phyloP scores from a whole-genome alignment of 2,888 invertebrate species.

The Leucophora obtusa region DNA sequence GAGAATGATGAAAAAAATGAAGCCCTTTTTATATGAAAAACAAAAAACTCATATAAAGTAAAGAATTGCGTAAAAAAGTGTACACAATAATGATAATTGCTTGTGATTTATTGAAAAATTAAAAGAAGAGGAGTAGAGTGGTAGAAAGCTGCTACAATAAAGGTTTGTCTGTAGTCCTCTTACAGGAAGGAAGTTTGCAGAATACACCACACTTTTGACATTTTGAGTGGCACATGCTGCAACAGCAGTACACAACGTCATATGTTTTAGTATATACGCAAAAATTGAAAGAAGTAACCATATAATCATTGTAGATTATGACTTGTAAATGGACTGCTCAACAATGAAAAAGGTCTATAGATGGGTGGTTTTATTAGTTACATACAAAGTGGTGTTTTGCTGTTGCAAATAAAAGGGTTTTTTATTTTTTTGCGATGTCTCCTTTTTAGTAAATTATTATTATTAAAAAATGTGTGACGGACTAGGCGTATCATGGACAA shows the following conservation, averaged over 20 bases:
- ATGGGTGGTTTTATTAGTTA: conserved; percentile 3
- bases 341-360: conserved; percentile 25
- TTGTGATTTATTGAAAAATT: conserved; percentile 55
- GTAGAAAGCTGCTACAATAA: background rate
- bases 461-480: background rate
- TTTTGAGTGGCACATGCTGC: conserved; percentile 55
- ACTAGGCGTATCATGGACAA: background rate
- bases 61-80: conserved; percentile 40
- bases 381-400: conserved; percentile 40
- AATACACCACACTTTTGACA: conserved; percentile 45
- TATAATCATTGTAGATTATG: conserved; percentile 38
- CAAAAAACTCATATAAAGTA: background rate
- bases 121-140: background rate
- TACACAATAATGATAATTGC: conserved; percentile 59
- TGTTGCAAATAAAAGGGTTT: conserved; percentile 1
- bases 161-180: background rate
- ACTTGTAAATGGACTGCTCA: conserved; percentile 15
- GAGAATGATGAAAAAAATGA: background rate
- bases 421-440: background rate
- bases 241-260: conserved; percentile 2
- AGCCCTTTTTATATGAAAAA: background rate
- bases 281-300: conserved; percentile 28
- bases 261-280: background rate
- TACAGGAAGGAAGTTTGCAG: conserved; percentile 16
- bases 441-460: background rate